A percentile compares a stretch with the other conserved stretches of the same genome.
These are phyloP conservation scores for Spinus pinus DNA, from an alignment of 2,797 vertebrate species.

Conservation along the genomic window DNA sequence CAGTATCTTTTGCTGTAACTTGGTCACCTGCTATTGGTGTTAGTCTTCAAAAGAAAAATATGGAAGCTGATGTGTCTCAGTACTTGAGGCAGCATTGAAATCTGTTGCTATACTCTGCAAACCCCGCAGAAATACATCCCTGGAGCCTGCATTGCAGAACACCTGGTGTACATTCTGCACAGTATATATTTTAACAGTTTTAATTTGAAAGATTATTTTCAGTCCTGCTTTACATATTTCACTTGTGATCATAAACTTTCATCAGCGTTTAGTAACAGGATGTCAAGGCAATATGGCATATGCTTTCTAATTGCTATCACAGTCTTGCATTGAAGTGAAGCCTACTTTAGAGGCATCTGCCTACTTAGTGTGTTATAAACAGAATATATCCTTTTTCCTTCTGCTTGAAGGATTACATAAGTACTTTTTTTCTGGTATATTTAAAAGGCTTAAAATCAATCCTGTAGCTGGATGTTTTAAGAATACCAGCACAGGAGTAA, in stretches of 20 bases:
- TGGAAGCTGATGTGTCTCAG: neutral
- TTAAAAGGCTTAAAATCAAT: neutral
- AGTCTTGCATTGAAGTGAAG: conserved; percentile 26
- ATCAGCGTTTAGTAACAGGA: conserved; percentile 28
- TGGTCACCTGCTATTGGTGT: neutral
- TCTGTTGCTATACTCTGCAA: neutral
- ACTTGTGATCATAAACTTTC: conserved; percentile 18
- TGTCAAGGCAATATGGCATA: neutral
- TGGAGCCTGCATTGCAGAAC: neutral
- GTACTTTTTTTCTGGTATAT: neutral
- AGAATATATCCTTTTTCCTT: conserved; percentile 1
- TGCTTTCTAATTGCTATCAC: conserved; percentile 19
- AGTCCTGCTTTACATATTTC: conserved; percentile 12
- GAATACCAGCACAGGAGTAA: neutral
- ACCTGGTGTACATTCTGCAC: neutral
- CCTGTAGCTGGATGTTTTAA: neutral
- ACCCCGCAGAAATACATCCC: neutral
- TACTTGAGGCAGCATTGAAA: neutral
- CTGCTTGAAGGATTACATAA: neutral
- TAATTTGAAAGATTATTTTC: conserved; percentile 28
- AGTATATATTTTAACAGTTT: neutral
- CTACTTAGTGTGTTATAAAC: conserved; percentile 34
- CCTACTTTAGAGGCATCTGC: conserved; percentile 39
- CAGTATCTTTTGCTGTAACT: neutral
- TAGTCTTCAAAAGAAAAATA: neutral